These are phyloP conservation scores for Geodia barretti DNA, from an alignment of 37 sponge, comb jelly and placozoan species.

Conservation along the genomic window DNA sequence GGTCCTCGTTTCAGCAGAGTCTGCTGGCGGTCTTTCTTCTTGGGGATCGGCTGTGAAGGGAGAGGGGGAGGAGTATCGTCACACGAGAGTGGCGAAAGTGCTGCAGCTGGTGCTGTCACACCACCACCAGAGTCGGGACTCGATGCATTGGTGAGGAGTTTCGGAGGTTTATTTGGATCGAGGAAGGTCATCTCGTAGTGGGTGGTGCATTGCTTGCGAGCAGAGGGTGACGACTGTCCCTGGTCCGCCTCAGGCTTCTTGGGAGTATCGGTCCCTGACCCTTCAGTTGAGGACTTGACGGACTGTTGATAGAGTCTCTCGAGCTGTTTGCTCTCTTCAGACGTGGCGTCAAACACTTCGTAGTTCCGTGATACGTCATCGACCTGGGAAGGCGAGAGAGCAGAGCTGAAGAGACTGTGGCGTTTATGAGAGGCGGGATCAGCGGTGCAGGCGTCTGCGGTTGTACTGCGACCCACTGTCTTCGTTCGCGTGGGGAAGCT, in stretches of 20 bases:
- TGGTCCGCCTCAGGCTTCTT: not conserved
- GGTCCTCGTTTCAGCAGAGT: not conserved
- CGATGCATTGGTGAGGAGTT: not conserved
- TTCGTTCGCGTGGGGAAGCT: not conserved
- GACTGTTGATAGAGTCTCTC: not conserved
- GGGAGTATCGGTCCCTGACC: not conserved
- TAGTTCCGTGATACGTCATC: not conserved
- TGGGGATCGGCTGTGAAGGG: conserved; percentile 27
- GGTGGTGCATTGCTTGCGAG: not conserved
- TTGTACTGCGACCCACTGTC: not conserved
- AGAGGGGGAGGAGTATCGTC: conserved; percentile 26
- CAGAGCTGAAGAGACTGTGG: not conserved
- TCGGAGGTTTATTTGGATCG: not conserved
- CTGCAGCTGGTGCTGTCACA: too few species aligned
- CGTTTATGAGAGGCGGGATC: not conserved
- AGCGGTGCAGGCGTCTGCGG: too few species aligned
- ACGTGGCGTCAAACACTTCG: not conserved
- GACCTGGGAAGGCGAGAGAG: not conserved
- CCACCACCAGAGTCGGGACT: not conserved
- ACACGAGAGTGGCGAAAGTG: not conserved
- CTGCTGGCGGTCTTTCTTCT: conserved; percentile 5
- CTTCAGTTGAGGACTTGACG: not conserved
- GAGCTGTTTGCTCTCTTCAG: not conserved
- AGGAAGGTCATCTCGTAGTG: not conserved
- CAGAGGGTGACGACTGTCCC: not conserved